A percentile compares a stretch with the other conserved stretches of the same genome.
Evolutionary conservation across 2,113 vertebrate species (phyloP).

Genomic region (Procavia capensis): DNA sequence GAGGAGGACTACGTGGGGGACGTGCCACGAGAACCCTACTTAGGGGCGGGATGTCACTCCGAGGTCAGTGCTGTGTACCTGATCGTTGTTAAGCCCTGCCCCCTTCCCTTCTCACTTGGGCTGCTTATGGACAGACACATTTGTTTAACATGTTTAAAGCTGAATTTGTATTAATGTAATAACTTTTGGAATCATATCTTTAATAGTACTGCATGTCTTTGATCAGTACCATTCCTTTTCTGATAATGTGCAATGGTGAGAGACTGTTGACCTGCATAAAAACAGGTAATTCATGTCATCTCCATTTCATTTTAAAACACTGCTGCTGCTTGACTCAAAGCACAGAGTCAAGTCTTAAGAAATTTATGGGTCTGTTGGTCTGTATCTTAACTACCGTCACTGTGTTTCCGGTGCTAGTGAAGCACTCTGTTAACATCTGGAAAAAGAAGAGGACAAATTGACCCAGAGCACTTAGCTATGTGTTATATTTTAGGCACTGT

Average conservation of each 20-base stretch:
- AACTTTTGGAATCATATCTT: constrained; percentile 75
- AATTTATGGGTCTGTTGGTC: constrained; percentile 24
- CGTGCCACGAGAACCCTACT: constrained; percentile 90
- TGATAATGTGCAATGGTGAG: constrained; percentile 76
- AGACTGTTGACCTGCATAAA: constrained; percentile 68
- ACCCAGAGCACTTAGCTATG: neutral
- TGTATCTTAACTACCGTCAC: neutral
- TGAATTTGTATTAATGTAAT: constrained; percentile 70
- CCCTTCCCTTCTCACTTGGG: constrained; percentile 67
- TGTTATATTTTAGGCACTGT: constrained; percentile 57
- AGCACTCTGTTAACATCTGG: neutral
- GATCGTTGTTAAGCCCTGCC: neutral
- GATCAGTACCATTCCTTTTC: constrained; percentile 77
- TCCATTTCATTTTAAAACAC: constrained; percentile 78
- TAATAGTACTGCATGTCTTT: constrained; percentile 79
- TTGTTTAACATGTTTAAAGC: constrained; percentile 75
- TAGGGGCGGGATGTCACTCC: constrained; percentile 92
- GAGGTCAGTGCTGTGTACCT: constrained; percentile 88
- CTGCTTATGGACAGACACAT: constrained; percentile 69
- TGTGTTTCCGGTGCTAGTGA: constrained; percentile 47
- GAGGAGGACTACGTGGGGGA: constrained; percentile 91
- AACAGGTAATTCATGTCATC: constrained; percentile 78
- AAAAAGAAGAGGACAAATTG: constrained; percentile 48
- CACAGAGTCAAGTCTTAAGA: constrained; percentile 52
- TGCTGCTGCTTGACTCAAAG: constrained; percentile 77